These are phyloP conservation scores for Eumaeus atala DNA, from an alignment of 1,140 invertebrate genomes.

Conservation along the genomic window DNA sequence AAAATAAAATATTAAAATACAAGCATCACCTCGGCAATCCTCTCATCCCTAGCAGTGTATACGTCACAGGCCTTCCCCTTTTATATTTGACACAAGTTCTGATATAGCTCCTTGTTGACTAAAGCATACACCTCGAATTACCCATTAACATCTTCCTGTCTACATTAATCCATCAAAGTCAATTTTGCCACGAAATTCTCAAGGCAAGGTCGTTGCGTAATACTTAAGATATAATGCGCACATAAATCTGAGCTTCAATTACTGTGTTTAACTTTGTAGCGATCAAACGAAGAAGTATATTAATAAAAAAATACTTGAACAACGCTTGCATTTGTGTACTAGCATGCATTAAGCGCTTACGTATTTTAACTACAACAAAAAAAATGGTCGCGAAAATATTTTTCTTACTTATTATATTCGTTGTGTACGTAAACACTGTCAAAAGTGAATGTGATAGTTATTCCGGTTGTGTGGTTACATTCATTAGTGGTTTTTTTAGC, in stretches of 20 bases:
- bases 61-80: too few relatives aligned
- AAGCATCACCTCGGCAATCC: too few relatives aligned
- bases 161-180: slow-evolving; percentile 39
- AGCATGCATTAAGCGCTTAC: slow-evolving; percentile 30
- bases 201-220: slow-evolving; percentile 34
- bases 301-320: slow-evolving; percentile 19
- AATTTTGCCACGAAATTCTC: slow-evolving; percentile 35
- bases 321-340: slow-evolving; percentile 32
- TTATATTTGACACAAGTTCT: slow-evolving; percentile 8
- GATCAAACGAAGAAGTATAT: slow-evolving; percentile 12
- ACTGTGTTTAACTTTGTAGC: slow-evolving; percentile 9
- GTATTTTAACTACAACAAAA: slow-evolving; percentile 19
- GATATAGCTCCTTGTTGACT: slow-evolving; percentile 10
- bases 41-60: too few relatives aligned
- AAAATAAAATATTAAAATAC: too few relatives aligned
- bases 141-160: slow-evolving; percentile 32
- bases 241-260: slow-evolving; percentile 21
- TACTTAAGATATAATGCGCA: slow-evolving; percentile 17
- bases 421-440: slow-evolving; percentile 20
- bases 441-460: slow-evolving; percentile 35
- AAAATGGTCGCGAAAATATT: slow-evolving; percentile 28
- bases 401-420: slow-evolving; percentile 20
- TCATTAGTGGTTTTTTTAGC: slow-evolving; percentile 29
- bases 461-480: slow-evolving; percentile 26
- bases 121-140: slow-evolving; percentile 31